phyloP scores from a whole-genome alignment of 1,140 invertebrate species.

The Drosophila nasuta region DNA sequence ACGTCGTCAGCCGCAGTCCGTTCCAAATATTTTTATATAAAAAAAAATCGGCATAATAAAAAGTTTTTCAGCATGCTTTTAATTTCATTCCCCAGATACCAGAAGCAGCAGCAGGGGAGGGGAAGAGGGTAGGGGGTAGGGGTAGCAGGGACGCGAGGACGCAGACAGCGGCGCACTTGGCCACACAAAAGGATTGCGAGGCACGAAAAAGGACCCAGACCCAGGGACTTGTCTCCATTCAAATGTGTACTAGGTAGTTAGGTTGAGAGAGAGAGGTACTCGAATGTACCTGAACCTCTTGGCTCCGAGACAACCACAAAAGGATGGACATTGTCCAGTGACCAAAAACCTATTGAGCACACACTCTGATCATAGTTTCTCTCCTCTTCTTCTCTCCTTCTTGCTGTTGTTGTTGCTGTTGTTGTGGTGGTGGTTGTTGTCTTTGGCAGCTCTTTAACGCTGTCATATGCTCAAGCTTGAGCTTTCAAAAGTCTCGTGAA shows the following conservation, averaged over 20 bases:
- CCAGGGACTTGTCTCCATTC: slow-evolving; percentile 83
- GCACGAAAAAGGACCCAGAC: slow-evolving; percentile 58
- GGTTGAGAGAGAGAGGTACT: slow-evolving; percentile 54
- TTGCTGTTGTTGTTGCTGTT: slow-evolving; percentile 2
- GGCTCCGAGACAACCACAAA: slow-evolving; percentile 38
- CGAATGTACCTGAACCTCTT: slow-evolving; percentile 79
- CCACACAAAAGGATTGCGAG: slow-evolving; percentile 67
- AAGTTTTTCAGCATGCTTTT: slow-evolving; percentile 75
- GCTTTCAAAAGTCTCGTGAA: slow-evolving; percentile 1
- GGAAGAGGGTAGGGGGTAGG: slow-evolving; percentile 13
- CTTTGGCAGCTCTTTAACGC: slow-evolving; percentile 39
- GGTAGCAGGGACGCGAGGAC: slow-evolving; percentile 34
- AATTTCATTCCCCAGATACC: slow-evolving; percentile 73
- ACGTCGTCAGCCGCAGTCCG: slow-evolving; percentile 46
- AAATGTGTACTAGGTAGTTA: slow-evolving; percentile 53
- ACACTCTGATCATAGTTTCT: slow-evolving; percentile 46
- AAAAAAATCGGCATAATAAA: slow-evolving; percentile 72
- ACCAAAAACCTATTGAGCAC: slow-evolving; percentile 72
- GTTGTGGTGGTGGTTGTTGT: slow-evolving; percentile 10
- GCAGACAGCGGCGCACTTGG: slow-evolving; percentile 75
- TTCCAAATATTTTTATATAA: slow-evolving; percentile 79
- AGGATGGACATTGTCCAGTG: slow-evolving; percentile 81
- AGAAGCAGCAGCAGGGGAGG: slow-evolving; percentile 32
- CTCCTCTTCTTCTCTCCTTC: slow-evolving; percentile 5
- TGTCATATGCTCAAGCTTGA: slow-evolving; percentile 7